A percentile compares a stretch with the other conserved stretches of the same genome.
Evolutionary conservation across 2,797 vertebrate genomes (phyloP).

Genomic region (Glyptemys insculpta): DNA sequence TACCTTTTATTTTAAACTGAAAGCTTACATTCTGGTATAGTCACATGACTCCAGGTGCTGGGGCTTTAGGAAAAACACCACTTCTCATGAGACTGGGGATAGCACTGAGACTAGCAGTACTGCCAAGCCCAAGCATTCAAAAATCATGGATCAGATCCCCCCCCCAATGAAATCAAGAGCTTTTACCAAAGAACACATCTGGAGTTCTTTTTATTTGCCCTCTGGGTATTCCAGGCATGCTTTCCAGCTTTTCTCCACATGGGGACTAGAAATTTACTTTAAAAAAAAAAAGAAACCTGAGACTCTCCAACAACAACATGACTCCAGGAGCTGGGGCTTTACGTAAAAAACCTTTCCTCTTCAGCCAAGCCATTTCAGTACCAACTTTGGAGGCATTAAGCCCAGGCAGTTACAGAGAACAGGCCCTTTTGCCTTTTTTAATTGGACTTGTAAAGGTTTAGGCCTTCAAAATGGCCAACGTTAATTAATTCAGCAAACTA

Average conservation of each 20-base stretch:
- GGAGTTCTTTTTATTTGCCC: background rate
- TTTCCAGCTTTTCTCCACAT: too few relatives aligned
- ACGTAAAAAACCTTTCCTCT: background rate
- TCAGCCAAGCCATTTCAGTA: background rate
- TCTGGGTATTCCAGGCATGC: too few relatives aligned
- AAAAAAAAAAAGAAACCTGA: too few relatives aligned
- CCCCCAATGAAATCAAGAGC: rapidly evolving
- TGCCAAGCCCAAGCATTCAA: background rate
- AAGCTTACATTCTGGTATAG: rapidly evolving
- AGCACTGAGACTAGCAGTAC: background rate
- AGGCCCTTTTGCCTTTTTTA: background rate
- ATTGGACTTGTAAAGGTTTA: background rate
- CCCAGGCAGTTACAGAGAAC: background rate
- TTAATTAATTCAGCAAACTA: constrained; percentile 41
- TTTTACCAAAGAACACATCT: background rate
- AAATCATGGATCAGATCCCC: background rate
- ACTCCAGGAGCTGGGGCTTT: too few relatives aligned
- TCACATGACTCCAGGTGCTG: background rate
- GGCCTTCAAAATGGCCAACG: constrained; percentile 2
- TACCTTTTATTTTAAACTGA: background rate
- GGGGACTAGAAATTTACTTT: too few relatives aligned
- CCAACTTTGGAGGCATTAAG: background rate
- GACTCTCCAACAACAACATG: too few relatives aligned
- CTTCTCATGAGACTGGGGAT: background rate
- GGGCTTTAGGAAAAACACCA: background rate